These are phyloP conservation scores for Sitta carolinensis DNA, from an alignment of 2,797 vertebrate species.

Conservation along the genomic window DNA sequence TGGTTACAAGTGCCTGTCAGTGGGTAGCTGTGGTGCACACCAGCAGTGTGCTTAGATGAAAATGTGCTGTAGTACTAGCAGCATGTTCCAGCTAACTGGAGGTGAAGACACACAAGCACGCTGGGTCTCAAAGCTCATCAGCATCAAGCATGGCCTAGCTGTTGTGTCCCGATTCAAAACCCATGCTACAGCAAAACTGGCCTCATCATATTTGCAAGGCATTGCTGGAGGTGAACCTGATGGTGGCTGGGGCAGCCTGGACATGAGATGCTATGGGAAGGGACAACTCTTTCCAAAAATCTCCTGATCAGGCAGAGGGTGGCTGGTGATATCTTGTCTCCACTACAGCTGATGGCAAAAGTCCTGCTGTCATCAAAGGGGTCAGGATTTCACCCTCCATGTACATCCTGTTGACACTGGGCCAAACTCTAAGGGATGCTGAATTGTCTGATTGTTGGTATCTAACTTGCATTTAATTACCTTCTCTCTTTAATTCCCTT, in stretches of 20 bases:
- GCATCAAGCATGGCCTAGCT: not conserved
- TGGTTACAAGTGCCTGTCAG: not conserved
- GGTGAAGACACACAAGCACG: not conserved
- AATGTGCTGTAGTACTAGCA: rapidly evolving
- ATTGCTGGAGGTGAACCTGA: not conserved
- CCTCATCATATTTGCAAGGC: not conserved
- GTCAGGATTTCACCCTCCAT: constrained; percentile 1
- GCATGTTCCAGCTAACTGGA: not conserved
- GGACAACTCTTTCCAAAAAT: not conserved
- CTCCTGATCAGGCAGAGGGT: not conserved
- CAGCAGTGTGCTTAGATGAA: not conserved
- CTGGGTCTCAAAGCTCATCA: not conserved
- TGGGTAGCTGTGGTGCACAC: not conserved
- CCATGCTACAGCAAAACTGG: not conserved
- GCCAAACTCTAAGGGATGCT: not conserved
- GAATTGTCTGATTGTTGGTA: not conserved
- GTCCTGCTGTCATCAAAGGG: not conserved
- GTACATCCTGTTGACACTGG: not conserved
- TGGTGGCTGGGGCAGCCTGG: not conserved
- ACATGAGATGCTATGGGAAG: not conserved
- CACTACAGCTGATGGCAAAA: not conserved
- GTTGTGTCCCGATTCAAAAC: not conserved
- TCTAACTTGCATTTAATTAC: not conserved
- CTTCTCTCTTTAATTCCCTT: not conserved
- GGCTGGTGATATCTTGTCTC: not conserved